A percentile compares a stretch with the other conserved stretches of the same genome.
phyloP scores from a whole-genome alignment of 2,113 vertebrate species.

The Sinocyclocheilus rhinocerous region DNA sequence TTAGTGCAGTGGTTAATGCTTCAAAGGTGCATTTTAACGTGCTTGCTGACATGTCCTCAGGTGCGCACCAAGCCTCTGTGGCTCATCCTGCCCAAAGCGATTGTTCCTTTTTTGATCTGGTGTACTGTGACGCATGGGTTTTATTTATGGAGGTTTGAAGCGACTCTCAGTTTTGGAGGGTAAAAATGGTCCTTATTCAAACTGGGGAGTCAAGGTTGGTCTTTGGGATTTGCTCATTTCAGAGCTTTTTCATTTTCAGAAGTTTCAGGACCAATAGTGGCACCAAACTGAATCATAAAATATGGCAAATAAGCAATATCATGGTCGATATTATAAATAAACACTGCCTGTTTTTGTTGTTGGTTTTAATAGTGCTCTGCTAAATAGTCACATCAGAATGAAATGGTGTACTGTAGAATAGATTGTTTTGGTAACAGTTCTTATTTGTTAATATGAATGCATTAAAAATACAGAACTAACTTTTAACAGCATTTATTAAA shows the following conservation, averaged over 20 bases:
- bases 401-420: too few species aligned
- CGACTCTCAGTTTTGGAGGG: not conserved
- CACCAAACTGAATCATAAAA: not conserved
- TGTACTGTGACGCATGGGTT: not conserved
- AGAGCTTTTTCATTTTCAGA: not conserved
- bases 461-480: too few species aligned
- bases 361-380: not conserved
- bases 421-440: too few species aligned
- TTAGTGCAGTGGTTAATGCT: not conserved
- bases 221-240: not conserved
- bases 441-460: too few species aligned
- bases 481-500: too few species aligned
- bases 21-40: conserved; percentile 30
- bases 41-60: not conserved
- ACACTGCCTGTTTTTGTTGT: not conserved
- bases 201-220: not conserved
- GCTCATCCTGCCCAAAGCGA: not conserved
- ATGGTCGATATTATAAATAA: not conserved
- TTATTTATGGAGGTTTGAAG: conserved; percentile 1
- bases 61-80: not conserved
- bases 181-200: not conserved
- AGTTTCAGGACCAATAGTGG: not conserved
- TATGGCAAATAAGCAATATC: not conserved
- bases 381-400: not conserved
- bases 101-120: conserved; percentile 9